Base-by-base conservation (phyloP, 2,797 vertebrate species). In the Champsocephalus gunnari region DNA sequence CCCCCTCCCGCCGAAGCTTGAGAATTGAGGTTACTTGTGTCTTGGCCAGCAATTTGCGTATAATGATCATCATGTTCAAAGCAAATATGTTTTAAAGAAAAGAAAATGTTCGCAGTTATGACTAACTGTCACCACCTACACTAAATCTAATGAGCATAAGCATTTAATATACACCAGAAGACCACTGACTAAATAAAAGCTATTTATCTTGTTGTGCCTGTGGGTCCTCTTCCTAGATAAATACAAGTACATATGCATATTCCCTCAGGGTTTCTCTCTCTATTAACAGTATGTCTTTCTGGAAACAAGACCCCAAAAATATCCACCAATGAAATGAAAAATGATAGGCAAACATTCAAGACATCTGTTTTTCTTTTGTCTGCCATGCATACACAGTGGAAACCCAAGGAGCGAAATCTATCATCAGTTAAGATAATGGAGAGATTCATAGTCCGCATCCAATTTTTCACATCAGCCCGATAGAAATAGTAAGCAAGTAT, bases 321-420 rank as follows among this genome's bases (percentile, higher is more conserved):
- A 65, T 48, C 47, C 62, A 68, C 70, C 69, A 73, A 82, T 38
- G 71, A 76, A 83, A 84, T 90, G 88, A 93, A 88, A 87, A 92
- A 94, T 83, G 83, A 86, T 88, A 73, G 43, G 41, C 86, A 91
- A 92, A 93, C 91, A 91, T 80, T 84, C 62, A 71, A 75, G 75
- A 93, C 92, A 94, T 94, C 92, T 94, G 93, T 93, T 95, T 93
- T 92, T 81, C 91, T 91, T 92, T 91, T 86, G 82, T 85, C 86
- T 86, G 79, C 74, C 67, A 61, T 73, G 74, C 80, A 81, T 65
- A 89, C 78, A 81, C 76, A 61, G 87, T 77, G 55, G 86, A 91
- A 88, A 90, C 75, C 89, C 77, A 58, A 84, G 84, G 81, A 87
- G 88, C 81, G 75, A 68, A 87, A 93, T 93, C 87, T 82, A 92